Evolutionary conservation across 2,113 vertebrate genomes (phyloP).

Genomic region (Ramphastos sulfuratus): DNA sequence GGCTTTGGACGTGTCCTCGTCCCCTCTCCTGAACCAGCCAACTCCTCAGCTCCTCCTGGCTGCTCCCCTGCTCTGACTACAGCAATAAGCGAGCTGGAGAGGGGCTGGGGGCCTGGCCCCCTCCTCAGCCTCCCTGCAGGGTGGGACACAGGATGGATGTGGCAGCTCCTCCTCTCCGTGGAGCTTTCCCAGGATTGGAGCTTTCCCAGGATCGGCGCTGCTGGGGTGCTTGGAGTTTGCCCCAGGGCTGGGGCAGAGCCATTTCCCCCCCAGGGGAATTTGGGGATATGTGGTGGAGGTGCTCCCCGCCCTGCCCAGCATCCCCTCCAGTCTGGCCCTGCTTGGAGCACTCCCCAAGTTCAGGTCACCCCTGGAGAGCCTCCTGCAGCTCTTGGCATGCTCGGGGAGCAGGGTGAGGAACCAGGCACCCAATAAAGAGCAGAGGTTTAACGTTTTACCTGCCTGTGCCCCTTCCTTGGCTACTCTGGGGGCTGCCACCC

Average conservation of each 20-base stretch:
- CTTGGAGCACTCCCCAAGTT: background rate
- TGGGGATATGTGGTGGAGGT: background rate
- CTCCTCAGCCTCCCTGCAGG: background rate
- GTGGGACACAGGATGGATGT: background rate
- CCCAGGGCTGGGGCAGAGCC: background rate
- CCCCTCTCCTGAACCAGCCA: background rate
- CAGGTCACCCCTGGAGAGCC: background rate
- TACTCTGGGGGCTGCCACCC: background rate
- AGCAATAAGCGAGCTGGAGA: slow-evolving; percentile 71
- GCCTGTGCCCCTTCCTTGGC: background rate
- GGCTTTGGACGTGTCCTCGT: background rate
- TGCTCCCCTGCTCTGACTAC: slow-evolving; percentile 15
- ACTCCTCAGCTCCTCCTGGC: background rate
- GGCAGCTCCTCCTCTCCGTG: background rate
- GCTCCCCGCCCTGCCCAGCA: background rate
- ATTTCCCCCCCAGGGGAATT: background rate
- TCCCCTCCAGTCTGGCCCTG: background rate
- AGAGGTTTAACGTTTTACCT: slow-evolving; percentile 68
- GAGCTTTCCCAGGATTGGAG: background rate
- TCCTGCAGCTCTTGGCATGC: background rate
- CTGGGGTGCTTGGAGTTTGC: background rate
- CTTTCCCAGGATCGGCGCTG: background rate
- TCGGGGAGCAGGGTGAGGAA: background rate
- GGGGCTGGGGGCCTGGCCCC: background rate
- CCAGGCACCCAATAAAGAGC: slow-evolving; percentile 66